A percentile compares a stretch with the other conserved stretches of the same genome.
These are phyloP conservation scores for Heteronetta atricapilla DNA, from an alignment of 2,113 vertebrate species.

Conservation along the genomic window DNA sequence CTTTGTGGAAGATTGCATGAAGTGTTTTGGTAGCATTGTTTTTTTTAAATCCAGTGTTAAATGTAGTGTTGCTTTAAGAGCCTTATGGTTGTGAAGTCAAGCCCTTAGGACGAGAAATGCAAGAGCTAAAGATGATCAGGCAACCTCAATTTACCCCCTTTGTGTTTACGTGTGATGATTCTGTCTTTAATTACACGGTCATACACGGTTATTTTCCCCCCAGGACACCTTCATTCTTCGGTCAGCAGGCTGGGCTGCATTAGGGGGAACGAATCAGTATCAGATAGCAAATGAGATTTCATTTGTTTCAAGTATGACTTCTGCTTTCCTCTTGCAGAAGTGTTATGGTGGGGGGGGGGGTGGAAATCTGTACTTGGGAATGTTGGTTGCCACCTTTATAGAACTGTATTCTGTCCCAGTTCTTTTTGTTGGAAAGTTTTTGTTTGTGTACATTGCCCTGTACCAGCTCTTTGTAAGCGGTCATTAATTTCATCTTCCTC, in stretches of 20 bases:
- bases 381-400: not conserved
- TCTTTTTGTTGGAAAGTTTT: not conserved
- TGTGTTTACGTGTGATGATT: not conserved
- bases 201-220: not conserved
- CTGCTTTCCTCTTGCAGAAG: not conserved
- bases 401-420: not conserved
- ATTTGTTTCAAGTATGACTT: not conserved
- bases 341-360: not conserved
- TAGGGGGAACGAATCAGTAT: not conserved
- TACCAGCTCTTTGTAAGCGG: not conserved
- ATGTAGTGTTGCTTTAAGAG: not conserved
- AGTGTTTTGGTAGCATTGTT: not conserved
- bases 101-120: not conserved
- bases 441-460: not conserved
- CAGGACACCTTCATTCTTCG: not conserved
- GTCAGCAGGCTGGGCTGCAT: not conserved
- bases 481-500: constrained; percentile 39
- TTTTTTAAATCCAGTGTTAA: too few relatives aligned
- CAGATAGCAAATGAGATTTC: not conserved
- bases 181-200: not conserved
- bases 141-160: not conserved
- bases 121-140: not conserved
- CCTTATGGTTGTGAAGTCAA: not conserved
- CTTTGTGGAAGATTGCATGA: not conserved
- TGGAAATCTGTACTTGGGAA: not conserved